Percentiles rank a stretch among this genome's conserved stretches.
Evolutionary conservation across 2,797 vertebrate species (phyloP).

Genomic region (Synaphobranchus kaupii): DNA sequence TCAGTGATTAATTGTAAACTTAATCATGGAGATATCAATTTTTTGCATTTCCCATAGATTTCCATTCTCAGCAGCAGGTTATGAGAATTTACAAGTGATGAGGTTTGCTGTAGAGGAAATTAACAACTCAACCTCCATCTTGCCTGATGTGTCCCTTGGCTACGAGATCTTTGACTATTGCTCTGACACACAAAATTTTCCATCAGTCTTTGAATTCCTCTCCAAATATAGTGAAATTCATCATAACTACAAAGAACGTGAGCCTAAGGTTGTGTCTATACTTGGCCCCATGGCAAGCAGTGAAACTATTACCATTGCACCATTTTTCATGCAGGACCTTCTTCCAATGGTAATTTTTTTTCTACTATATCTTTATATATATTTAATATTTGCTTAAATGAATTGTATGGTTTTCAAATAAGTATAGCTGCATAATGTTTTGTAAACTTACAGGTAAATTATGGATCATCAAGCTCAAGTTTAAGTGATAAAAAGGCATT

Average conservation of each 20-base stretch:
- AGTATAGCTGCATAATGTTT: neutral
- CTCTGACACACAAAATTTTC: conserved; percentile 56
- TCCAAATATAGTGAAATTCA: conserved; percentile 51
- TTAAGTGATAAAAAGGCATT: conserved; percentile 59
- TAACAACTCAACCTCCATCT: conserved; percentile 73
- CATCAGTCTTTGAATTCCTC: conserved; percentile 56
- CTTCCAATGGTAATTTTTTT: conserved; percentile 64
- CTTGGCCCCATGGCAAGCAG: conserved; percentile 63
- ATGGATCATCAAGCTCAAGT: conserved; percentile 58
- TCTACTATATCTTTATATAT: neutral
- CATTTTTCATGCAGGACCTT: conserved; percentile 60
- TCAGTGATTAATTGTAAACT: neutral
- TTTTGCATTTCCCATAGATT: conserved; percentile 48
- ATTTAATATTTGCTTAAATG: neutral
- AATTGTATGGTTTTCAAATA: conserved; percentile 58
- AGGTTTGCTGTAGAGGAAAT: conserved; percentile 78
- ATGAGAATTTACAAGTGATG: conserved; percentile 78
- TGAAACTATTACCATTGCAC: conserved; percentile 55
- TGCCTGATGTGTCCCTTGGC: conserved; percentile 76
- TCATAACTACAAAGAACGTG: neutral
- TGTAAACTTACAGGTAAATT: conserved; percentile 64
- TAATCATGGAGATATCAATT: neutral
- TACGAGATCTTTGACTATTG: conserved; percentile 81
- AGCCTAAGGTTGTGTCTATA: conserved; percentile 59
- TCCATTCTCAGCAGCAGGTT: conserved; percentile 56